Base-by-base conservation (phyloP, 2,888 invertebrate genomes). In the Hartigia nigra region DNA sequence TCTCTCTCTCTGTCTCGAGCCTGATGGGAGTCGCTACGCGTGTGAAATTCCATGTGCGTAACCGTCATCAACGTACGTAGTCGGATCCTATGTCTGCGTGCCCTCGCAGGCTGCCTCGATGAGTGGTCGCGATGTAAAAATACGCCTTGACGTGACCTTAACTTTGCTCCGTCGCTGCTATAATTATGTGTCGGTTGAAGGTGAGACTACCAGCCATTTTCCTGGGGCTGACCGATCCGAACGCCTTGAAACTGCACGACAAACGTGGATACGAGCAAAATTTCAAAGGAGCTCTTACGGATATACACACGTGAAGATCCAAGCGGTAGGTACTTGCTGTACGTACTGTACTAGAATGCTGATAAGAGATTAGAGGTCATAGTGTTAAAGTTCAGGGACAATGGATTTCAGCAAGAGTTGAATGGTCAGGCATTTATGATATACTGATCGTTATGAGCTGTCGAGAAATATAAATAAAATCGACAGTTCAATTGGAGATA, bases 401-500 rank as follows among this genome's bases (percentile, higher is more conserved):
- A 55, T 55, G 23, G 39, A 55, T 55, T 55, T 55, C 39, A 55
- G 39, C 39, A 23, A 55, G 39, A 55, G 39, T 55, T 55, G 39
- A 55, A 55, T 55, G 39, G 14, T 55, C 39, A 4, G 39, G 14
- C 23, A 55, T 55, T 55, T 23, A 55, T 55, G 39, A 23, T 55
- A 39, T 23, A 55, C 39, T 14, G 39, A 55, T 55, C 23, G 9
- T 23, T 9, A 55, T 55, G 39, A 5, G 0, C 39, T 1, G 39
- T 2, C 5, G 9, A 55, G 23, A 23, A 23, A 23, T 23, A 23
- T 55, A 55, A 23, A 55, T 23, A 23, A 23, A 55, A 55, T 55
- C 5, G 14, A 55, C 9, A 55, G 23, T 55, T 55, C 39, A 55
- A 55, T 87, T 87, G 86, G 84, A 85, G 85, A 88, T 87, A 87